Percentiles rank a stretch among this genome's conserved stretches.
Conservation (phyloP, 2,113 vertebrate genomes). For the Mungos mungo region DNA sequence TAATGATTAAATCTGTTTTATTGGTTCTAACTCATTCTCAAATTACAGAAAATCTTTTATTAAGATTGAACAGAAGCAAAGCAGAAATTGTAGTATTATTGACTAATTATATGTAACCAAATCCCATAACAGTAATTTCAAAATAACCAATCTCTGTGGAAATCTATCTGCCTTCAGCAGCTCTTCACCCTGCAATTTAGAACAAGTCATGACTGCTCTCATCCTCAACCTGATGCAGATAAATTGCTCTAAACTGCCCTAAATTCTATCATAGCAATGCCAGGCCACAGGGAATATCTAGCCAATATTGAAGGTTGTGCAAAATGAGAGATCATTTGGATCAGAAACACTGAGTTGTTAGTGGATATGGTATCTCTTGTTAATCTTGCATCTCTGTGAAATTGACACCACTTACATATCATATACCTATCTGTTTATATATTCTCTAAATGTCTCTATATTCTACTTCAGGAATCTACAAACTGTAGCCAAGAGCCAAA, state of each 20-base stretch:
- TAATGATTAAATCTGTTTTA: conserved; percentile 17
- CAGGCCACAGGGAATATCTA: neutral
- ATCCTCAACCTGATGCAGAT: no score
- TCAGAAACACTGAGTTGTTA: neutral
- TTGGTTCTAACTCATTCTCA: conserved; percentile 35
- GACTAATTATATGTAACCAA: neutral
- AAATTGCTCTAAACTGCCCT: no score
- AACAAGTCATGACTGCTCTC: no score
- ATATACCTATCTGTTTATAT: neutral
- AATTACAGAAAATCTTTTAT: conserved; percentile 42
- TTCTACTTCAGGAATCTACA: neutral
- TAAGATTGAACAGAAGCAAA: conserved; percentile 13
- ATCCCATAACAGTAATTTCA: conserved; percentile 16
- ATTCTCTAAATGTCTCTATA: neutral
- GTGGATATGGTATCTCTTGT: neutral
- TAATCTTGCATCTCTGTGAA: neutral
- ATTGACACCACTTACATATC: neutral
- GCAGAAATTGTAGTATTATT: conserved; percentile 32
- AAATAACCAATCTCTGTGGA: neutral
- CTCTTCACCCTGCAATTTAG: neutral
- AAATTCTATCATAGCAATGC: no score
- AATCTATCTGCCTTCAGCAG: neutral
- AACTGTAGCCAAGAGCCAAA: neutral
- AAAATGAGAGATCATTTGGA: neutral
- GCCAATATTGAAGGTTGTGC: neutral